A percentile compares a stretch with the other conserved stretches of the same genome.
Conservation (phyloP, 2,113 vertebrate genomes). For the Clarias batrachus region DNA sequence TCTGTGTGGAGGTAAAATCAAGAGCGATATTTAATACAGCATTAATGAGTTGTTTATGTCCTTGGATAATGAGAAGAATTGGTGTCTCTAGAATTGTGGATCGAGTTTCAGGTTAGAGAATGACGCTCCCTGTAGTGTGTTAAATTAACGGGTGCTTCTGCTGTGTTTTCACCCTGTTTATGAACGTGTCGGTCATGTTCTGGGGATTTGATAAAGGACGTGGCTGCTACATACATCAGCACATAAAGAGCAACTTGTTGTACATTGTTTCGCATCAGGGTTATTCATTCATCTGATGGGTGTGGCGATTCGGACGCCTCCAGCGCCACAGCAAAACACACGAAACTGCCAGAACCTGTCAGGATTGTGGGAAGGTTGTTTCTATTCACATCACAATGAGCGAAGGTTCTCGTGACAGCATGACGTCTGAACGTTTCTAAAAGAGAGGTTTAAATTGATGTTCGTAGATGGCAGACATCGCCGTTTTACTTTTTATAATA, state of each 20-base stretch:
- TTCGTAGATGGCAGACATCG: background rate
- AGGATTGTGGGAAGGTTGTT: background rate
- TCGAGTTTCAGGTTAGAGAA: background rate
- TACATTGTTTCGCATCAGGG: conserved; percentile 4
- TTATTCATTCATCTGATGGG: background rate
- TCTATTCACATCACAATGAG: background rate
- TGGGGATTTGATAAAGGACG: background rate
- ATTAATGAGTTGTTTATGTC: background rate
- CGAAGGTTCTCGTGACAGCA: background rate
- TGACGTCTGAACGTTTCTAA: background rate
- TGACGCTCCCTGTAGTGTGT: background rate
- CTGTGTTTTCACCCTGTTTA: background rate
- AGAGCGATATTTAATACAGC: background rate
- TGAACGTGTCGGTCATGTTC: background rate
- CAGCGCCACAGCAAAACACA: background rate
- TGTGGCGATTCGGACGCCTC: background rate
- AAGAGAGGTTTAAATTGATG: background rate
- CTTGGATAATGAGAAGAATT: background rate
- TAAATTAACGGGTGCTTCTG: background rate
- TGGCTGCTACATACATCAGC: background rate
- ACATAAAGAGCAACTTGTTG: background rate
- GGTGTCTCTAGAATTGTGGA: background rate
- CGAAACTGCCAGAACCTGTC: conserved; percentile 19
- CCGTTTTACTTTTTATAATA: background rate
- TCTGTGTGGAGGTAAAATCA: background rate